These are phyloP conservation scores for Epizoanthus fatuus DNA, from an alignment of 92 coral and sea anemone species.

Conservation along the genomic window DNA sequence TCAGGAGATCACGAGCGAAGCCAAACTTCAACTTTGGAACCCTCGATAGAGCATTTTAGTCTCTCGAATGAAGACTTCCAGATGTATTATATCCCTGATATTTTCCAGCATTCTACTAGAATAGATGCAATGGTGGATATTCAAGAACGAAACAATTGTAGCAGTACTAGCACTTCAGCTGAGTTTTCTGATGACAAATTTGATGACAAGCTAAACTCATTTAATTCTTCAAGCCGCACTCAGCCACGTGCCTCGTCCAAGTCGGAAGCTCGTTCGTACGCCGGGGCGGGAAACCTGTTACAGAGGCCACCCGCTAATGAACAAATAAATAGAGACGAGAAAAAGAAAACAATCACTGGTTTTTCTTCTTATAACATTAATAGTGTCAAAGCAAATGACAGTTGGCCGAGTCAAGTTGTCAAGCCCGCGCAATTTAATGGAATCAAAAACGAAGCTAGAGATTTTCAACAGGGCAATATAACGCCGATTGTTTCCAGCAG, in stretches of 20 bases:
- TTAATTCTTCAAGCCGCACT: slow-evolving; percentile 4
- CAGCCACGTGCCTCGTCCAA: slow-evolving; percentile 32
- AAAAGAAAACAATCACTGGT: neutral
- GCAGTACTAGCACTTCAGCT: neutral
- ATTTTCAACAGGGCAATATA: neutral
- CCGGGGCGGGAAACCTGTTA: slow-evolving; percentile 46
- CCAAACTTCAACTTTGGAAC: slow-evolving; percentile 28
- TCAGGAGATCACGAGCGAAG: slow-evolving; percentile 18
- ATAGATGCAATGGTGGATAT: neutral
- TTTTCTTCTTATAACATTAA: neutral
- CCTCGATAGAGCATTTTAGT: slow-evolving; percentile 11
- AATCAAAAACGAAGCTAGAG: slow-evolving; percentile 5
- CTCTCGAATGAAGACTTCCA: slow-evolving; percentile 80
- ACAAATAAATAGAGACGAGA: slow-evolving; percentile 7
- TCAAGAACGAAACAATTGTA: neutral
- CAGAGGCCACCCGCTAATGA: slow-evolving; percentile 33
- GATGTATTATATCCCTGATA: slow-evolving; percentile 85
- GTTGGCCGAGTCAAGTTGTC: slow-evolving; percentile 4
- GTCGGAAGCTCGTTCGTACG: slow-evolving; percentile 34
- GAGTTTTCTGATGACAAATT: neutral
- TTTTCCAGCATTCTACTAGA: slow-evolving; percentile 23
- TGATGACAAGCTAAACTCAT: slow-evolving; percentile 14
- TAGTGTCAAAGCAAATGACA: slow-evolving; percentile 9
- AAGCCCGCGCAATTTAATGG: neutral
- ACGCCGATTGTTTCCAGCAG: neutral